These are phyloP conservation scores for Anguilla megastoma DNA, from an alignment of 2,797 vertebrate species.

Conservation along the genomic window DNA sequence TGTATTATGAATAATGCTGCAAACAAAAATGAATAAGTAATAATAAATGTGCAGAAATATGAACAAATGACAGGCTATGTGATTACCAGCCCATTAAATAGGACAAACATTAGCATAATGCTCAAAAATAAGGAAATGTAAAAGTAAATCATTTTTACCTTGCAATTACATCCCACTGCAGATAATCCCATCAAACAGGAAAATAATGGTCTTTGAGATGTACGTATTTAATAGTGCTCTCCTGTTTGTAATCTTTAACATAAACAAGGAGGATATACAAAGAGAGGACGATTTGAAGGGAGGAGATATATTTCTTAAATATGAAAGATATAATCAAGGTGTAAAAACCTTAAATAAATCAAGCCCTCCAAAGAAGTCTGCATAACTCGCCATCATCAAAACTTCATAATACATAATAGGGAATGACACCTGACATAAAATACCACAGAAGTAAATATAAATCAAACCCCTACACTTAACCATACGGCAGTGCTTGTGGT, in stretches of 20 bases:
- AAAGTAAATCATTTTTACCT: background rate
- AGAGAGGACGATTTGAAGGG: background rate
- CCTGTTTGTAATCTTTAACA: background rate
- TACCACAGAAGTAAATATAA: background rate
- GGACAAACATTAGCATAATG: background rate
- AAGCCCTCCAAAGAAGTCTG: background rate
- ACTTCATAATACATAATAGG: background rate
- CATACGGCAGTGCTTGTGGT: background rate
- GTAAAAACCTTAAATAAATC: background rate
- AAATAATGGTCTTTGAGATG: background rate
- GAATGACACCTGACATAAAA: background rate
- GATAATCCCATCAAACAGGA: background rate
- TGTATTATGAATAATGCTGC: slow-evolving; percentile 37
- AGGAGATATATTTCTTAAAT: background rate
- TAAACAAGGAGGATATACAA: slow-evolving; percentile 3
- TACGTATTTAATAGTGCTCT: background rate
- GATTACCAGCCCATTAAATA: slow-evolving; percentile 6
- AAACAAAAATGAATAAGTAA: slow-evolving; percentile 51
- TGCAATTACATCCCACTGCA: background rate
- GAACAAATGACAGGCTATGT: slow-evolving; percentile 52
- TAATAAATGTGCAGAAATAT: slow-evolving; percentile 47
- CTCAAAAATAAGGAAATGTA: slow-evolving; percentile 4
- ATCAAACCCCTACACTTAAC: background rate
- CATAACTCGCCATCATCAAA: background rate
- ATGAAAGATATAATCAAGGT: background rate